phyloP scores from a whole-genome alignment of 37 sponge, comb jelly and placozoan genomes.

The Chondrilla cf. caribensis region DNA sequence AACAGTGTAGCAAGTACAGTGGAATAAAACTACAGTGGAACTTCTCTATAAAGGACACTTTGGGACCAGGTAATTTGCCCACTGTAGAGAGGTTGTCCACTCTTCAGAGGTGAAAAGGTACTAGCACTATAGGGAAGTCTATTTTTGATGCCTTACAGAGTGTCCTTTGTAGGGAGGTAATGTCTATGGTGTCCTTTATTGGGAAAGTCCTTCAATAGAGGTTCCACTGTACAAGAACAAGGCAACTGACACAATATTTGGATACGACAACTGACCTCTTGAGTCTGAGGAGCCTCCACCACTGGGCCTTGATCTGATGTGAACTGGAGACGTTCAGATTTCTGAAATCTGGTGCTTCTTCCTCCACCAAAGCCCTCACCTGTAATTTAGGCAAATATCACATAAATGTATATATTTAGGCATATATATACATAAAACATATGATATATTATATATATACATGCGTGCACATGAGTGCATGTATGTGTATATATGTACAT shows the following conservation, averaged over 20 bases:
- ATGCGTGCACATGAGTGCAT: neutral
- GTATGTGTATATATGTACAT: neutral
- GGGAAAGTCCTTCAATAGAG: too few species aligned
- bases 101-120: too few species aligned
- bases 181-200: too few species aligned
- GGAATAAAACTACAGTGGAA: too few species aligned
- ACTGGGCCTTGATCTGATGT: neutral
- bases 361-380: slow-evolving; percentile 27
- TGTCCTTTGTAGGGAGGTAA: too few species aligned
- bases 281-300: slow-evolving; percentile 11
- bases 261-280: slow-evolving; percentile 14
- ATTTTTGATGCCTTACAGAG: too few species aligned
- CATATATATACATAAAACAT: neutral
- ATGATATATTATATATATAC: neutral
- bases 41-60: too few species aligned
- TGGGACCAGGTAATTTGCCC: too few species aligned
- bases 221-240: neutral
- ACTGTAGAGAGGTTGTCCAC: too few species aligned
- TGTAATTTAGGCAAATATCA: too few species aligned
- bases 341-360: slow-evolving; percentile 83
- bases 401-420: neutral
- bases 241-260: neutral
- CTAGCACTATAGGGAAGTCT: too few species aligned
- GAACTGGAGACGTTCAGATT: slow-evolving; percentile 84
- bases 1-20: too few species aligned